Evolutionary conservation across 2,113 vertebrate species (phyloP).

Genomic region (Pionites leucogaster): DNA sequence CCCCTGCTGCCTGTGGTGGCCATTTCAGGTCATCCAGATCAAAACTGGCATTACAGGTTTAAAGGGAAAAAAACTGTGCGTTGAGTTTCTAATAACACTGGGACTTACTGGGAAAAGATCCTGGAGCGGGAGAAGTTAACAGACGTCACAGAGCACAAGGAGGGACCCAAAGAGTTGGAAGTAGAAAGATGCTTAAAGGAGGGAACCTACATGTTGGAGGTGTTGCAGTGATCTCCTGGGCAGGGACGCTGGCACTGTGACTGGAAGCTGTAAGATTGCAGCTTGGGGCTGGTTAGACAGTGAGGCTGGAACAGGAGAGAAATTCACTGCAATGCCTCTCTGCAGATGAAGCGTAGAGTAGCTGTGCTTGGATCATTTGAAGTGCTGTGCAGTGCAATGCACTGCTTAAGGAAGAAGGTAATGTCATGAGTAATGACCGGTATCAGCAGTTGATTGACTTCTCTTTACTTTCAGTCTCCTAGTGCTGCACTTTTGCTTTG

Average conservation of each 20-base stretch:
- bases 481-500: background rate
- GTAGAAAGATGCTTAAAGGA: background rate
- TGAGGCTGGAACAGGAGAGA: background rate
- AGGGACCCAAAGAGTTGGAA: background rate
- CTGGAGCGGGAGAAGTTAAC: background rate
- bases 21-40: rapidly evolving
- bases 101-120: background rate
- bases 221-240: background rate
- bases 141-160: background rate
- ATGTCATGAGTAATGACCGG: rapidly evolving
- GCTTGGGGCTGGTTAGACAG: background rate
- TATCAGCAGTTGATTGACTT: background rate
- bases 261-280: background rate
- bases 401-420: background rate
- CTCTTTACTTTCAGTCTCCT: background rate
- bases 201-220: rapidly evolving
- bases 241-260: background rate
- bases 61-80: background rate
- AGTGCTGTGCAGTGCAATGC: background rate
- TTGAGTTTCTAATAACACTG: background rate
- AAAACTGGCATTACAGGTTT: background rate
- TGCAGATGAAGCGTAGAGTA: background rate
- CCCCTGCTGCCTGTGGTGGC: background rate
- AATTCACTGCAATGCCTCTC: background rate
- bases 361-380: background rate